A percentile compares a stretch with the other conserved stretches of the same genome.
Evolutionary conservation across 2,888 invertebrate genomes (phyloP).

Genomic region (Bhutanitis thaidina): DNA sequence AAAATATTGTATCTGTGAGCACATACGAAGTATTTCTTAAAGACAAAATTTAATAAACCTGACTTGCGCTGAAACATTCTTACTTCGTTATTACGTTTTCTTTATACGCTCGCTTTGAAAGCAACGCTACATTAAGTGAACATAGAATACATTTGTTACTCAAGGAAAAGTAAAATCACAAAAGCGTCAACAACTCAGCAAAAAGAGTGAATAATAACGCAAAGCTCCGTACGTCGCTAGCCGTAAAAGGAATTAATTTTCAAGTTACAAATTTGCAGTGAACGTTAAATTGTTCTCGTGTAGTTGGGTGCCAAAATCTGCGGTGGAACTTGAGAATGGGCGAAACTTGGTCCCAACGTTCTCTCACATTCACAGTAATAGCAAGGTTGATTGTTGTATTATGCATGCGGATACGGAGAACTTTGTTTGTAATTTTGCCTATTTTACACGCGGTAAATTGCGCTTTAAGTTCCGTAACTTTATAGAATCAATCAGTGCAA

Average conservation of each 20-base stretch:
- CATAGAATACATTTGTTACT: slow-evolving; percentile 2
- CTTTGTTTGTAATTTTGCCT: slow-evolving; percentile 1
- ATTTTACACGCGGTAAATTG: not conserved
- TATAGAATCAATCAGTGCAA: no score
- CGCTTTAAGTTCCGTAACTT: no score
- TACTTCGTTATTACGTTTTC: not conserved
- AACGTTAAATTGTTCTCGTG: slow-evolving; percentile 39
- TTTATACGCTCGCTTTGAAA: not conserved
- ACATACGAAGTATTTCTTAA: not conserved
- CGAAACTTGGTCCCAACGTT: slow-evolving; percentile 10
- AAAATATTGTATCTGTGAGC: not conserved
- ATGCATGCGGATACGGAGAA: slow-evolving; percentile 5
- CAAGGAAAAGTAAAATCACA: slow-evolving; percentile 5
- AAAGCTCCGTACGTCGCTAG: slow-evolving; percentile 25
- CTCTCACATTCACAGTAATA: slow-evolving; percentile 3
- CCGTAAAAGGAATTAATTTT: slow-evolving; percentile 60
- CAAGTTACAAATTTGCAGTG: slow-evolving; percentile 56
- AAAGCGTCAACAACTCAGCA: slow-evolving; percentile 8
- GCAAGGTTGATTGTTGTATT: slow-evolving; percentile 7
- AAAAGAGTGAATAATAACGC: slow-evolving; percentile 16
- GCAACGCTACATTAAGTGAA: not conserved
- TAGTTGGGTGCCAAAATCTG: slow-evolving; percentile 46
- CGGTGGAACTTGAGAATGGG: slow-evolving; percentile 34
- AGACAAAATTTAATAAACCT: not conserved
- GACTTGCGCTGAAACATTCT: not conserved